These are phyloP conservation scores for Hemitrygon akajei DNA, from an alignment of 2,797 vertebrate species.

Conservation along the genomic window DNA sequence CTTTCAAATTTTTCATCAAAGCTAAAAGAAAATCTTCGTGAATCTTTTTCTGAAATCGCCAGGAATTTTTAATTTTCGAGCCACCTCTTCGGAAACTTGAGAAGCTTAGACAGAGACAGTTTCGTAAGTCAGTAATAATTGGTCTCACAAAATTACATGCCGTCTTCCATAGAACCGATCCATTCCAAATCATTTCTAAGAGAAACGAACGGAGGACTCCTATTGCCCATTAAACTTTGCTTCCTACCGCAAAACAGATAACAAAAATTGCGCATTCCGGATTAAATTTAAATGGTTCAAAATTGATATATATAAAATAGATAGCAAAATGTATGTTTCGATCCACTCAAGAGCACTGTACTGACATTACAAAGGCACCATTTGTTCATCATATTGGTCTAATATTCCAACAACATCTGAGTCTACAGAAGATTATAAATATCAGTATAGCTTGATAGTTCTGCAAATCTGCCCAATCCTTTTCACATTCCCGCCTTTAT, in stretches of 20 bases:
- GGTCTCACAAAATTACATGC: too few species aligned
- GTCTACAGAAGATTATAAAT: background rate
- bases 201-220: background rate
- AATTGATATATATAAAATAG: background rate
- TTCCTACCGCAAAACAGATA: background rate
- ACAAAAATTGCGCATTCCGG: too few species aligned
- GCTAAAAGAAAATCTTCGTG: too few species aligned
- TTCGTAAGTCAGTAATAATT: background rate
- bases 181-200: background rate
- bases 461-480: background rate
- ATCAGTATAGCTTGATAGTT: background rate
- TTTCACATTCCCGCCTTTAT: background rate
- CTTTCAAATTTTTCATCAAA: too few species aligned
- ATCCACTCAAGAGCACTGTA: background rate
- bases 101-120: background rate
- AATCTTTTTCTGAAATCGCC: too few species aligned
- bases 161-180: background rate
- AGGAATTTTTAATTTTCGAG: background rate
- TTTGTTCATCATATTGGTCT: background rate
- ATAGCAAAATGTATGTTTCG: background rate
- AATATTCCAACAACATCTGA: background rate
- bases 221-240: background rate
- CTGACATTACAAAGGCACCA: slow-evolving; percentile 15
- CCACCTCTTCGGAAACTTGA: background rate
- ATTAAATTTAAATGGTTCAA: background rate